Conservation (phyloP, 2,113 vertebrate species). For the Conger conger region DNA sequence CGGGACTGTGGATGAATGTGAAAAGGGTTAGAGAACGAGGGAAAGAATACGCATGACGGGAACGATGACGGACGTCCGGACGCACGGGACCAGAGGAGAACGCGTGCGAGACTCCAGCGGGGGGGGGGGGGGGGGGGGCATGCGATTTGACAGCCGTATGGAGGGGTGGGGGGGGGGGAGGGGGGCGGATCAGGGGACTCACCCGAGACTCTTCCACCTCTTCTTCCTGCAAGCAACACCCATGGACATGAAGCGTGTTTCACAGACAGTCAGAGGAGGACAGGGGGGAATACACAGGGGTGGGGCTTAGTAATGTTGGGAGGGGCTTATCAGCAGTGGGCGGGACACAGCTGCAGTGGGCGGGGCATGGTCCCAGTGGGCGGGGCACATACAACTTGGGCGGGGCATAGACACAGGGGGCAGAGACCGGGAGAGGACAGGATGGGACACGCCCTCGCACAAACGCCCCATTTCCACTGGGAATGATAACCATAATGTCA, state of each 20-base stretch:
- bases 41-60: background rate
- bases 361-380: background rate
- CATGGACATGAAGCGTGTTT: constrained; percentile 93
- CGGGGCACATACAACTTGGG: background rate
- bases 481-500: background rate
- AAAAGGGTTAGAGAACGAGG: background rate
- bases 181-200: constrained; percentile 73
- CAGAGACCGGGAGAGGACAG: too few species aligned
- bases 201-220: constrained; percentile 99
- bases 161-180: too few species aligned
- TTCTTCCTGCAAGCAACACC: constrained; percentile 99
- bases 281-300: too few species aligned
- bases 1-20: constrained; percentile 32
- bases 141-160: constrained; percentile 57
- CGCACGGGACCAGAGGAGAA: background rate
- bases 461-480: background rate
- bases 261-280: constrained; percentile 79
- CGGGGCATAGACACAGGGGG: too few species aligned
- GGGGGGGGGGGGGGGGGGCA: constrained; percentile 32
- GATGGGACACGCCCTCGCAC: too few species aligned
- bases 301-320: constrained; percentile 26
- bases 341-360: too few species aligned
- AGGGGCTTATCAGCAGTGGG: background rate
- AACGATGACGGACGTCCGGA: background rate
- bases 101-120: background rate